Evolutionary conservation across 2,797 vertebrate species (phyloP).

Genomic region (Myotis pilosus): DNA sequence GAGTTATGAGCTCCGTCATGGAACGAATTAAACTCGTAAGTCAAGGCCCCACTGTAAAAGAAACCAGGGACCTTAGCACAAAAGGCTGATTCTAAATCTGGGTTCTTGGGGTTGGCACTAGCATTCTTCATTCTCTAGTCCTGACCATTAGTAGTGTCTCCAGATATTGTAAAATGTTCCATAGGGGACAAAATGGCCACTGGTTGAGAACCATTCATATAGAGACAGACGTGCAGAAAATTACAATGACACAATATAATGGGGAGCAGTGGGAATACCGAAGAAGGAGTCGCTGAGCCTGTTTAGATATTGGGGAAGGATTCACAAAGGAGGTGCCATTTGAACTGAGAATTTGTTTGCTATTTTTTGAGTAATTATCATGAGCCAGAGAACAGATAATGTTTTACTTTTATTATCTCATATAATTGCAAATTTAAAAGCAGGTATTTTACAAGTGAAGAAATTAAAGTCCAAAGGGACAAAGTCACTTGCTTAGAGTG

Average conservation of each 20-base stretch:
- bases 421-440: neutral
- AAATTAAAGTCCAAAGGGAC: neutral
- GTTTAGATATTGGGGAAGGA: neutral
- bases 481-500: neutral
- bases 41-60: too few relatives aligned
- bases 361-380: slow-evolving; percentile 26
- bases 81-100: too few relatives aligned
- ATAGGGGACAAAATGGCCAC: neutral
- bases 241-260: neutral
- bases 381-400: slow-evolving; percentile 1
- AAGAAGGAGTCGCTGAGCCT: neutral
- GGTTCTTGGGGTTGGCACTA: neutral
- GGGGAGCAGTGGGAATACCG: neutral
- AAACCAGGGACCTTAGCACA: too few relatives aligned
- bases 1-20: too few relatives aligned
- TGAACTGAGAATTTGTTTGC: slow-evolving; percentile 28
- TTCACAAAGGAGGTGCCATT: neutral
- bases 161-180: neutral
- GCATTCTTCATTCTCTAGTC: neutral
- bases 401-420: neutral
- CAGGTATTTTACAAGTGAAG: neutral
- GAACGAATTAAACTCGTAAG: too few relatives aligned
- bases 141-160: neutral
- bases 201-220: neutral
- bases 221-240: neutral